Base-by-base conservation (phyloP, 2,888 invertebrate genomes). In the Dynastes grantii region DNA sequence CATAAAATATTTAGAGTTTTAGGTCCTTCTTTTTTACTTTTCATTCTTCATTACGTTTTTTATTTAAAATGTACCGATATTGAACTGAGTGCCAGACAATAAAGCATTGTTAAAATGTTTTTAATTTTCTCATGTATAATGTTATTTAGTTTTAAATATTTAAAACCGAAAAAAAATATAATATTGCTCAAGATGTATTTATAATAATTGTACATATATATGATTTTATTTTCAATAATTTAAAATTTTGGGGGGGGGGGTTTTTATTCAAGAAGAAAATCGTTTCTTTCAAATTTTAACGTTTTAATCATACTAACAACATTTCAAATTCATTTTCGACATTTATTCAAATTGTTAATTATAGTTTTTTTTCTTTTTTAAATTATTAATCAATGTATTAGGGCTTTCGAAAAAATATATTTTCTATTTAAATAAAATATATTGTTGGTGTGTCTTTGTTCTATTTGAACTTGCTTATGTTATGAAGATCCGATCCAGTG, bases 11-110 rank as follows among this genome's bases (percentile, higher is more conserved):
- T 68, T 68, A 77, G 68, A 75, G 8, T 45, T 45, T 45, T 45
- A 27, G 51, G 32, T 32, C 0, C 0, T 32, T 32, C 5, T 8
- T 11, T 63, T 75, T 61, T n/a, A 61, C 11, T 16, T 75, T 61
- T 61, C n/a, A 22, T 61, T 63, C 6, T 5, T 63, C 40, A 16
- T 16, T 49, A 37, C 27, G 32, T 79, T 71, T 45, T 73, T 81
- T 84, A 82, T 82, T 83, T 81, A 80, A 83, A 83, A 82, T 83
- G 82, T 83, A 82, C 81, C 65, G 81, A 81, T 82, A 84, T 83
- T 82, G 84, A 84, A 85, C 85, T 85, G 85, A 86, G 85, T 86
- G 86, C 86, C 86, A 85, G 86, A 87, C 87, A 87, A 87, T 87
- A 87, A 86, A 78, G 79, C 81, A 81, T 81, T 82, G 81, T 84